Percentiles rank a stretch among this genome's conserved stretches.
These are phyloP conservation scores for Athrips mouffetella DNA, from an alignment of 2,888 invertebrate species.

Conservation along the genomic window DNA sequence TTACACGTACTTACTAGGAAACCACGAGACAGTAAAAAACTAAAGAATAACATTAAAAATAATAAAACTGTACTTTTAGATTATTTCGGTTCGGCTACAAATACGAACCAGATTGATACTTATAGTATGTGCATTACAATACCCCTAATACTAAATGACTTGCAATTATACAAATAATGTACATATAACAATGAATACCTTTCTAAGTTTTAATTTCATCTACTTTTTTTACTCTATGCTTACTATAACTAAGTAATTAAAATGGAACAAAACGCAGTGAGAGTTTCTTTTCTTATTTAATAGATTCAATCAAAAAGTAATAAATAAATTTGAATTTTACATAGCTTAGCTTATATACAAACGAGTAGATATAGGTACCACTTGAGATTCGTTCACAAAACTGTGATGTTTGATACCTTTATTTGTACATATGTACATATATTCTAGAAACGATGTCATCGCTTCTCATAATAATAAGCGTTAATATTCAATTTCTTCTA, in stretches of 20 bases:
- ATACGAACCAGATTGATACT: conserved; percentile 3
- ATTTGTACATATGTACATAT: conserved; percentile 40
- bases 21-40: too few relatives aligned
- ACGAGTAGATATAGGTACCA: conserved; percentile 43
- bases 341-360: conserved; percentile 47
- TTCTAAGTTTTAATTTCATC: conserved; percentile 43
- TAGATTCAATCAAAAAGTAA: conserved; percentile 39
- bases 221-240: conserved; percentile 33
- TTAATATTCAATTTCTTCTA: conserved; percentile 7
- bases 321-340: conserved; percentile 43
- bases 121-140: conserved; percentile 1
- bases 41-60: too few relatives aligned
- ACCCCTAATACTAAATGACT: conserved; percentile 45
- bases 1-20: too few relatives aligned
- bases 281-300: conserved; percentile 42
- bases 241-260: conserved; percentile 37
- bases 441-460: conserved; percentile 43
- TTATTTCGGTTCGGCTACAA: background rate
- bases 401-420: conserved; percentile 35
- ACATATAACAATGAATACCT: conserved; percentile 60
- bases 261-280: conserved; percentile 55
- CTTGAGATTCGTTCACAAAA: conserved; percentile 64
- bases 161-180: conserved; percentile 47
- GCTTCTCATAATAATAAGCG: conserved; percentile 33
- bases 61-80: background rate